phyloP scores from a whole-genome alignment of 2,113 vertebrate genomes.

The Leptodactylus fuscus region DNA sequence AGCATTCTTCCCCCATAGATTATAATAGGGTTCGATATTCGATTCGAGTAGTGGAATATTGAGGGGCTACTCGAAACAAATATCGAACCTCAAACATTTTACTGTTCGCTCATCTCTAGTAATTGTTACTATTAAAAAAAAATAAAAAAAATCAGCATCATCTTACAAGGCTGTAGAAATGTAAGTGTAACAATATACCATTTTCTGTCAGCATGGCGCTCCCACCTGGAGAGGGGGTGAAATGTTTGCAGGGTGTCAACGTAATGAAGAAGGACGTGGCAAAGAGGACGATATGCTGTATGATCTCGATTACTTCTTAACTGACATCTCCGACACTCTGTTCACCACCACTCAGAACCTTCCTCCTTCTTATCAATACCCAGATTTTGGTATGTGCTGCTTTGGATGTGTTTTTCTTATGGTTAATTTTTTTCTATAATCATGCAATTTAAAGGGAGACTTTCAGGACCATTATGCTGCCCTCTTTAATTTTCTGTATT shows the following conservation, averaged over 20 bases:
- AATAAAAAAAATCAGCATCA: too few species aligned
- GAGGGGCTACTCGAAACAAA: too few species aligned
- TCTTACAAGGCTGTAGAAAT: neutral
- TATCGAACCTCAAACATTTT: too few species aligned
- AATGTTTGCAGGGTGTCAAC: conserved; percentile 82
- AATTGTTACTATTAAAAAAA: too few species aligned
- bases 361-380: conserved; percentile 73
- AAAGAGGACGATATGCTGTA: conserved; percentile 82
- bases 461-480: too few species aligned
- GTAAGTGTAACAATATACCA: neutral
- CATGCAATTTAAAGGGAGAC: too few species aligned
- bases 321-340: conserved; percentile 95
- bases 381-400: conserved; percentile 79
- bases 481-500: too few species aligned
- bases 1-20: too few species aligned
- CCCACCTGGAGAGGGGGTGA: conserved; percentile 77
- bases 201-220: conserved; percentile 73
- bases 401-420: neutral
- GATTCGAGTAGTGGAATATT: too few species aligned
- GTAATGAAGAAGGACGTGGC: conserved; percentile 73
- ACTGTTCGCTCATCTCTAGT: too few species aligned
- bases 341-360: conserved; percentile 94
- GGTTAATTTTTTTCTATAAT: neutral
- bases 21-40: too few species aligned
- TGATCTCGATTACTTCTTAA: conserved; percentile 91